These are phyloP conservation scores for Brachyhypopomus gauderio DNA, from an alignment of 2,113 vertebrate genomes.

Conservation along the genomic window DNA sequence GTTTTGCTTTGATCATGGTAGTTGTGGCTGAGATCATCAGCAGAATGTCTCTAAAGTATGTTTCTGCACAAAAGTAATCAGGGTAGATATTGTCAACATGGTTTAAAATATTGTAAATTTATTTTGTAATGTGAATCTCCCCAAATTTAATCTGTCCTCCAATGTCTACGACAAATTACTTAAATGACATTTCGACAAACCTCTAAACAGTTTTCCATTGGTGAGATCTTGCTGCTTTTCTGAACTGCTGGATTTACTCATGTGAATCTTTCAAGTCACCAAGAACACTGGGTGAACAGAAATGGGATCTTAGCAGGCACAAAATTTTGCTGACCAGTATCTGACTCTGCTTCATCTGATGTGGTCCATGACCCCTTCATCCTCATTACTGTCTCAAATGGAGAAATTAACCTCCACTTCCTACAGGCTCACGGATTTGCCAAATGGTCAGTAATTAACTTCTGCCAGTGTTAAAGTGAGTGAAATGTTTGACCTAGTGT, in stretches of 20 bases:
- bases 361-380: conserved; percentile 22
- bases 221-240: not conserved
- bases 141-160: not conserved
- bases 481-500: conserved; percentile 23
- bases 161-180: not conserved
- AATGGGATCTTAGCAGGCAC: not conserved
- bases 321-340: conserved; percentile 37
- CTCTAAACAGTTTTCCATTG: not conserved
- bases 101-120: not conserved
- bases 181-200: not conserved
- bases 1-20: not conserved
- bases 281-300: too few relatives aligned
- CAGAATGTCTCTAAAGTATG: too few relatives aligned
- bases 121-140: not conserved
- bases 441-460: conserved; percentile 31
- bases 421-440: conserved; percentile 40
- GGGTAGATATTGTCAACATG: too few relatives aligned
- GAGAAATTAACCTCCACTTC: conserved; percentile 39
- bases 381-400: conserved; percentile 31
- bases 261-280: too few relatives aligned
- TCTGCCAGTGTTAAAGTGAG: conserved; percentile 18
- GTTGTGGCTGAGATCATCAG: not conserved
- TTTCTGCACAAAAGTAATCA: too few relatives aligned
- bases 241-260: conserved; percentile 1
- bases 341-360: conserved; percentile 37